A percentile compares a stretch with the other conserved stretches of the same genome.
These are phyloP conservation scores for Corvus moneduloides DNA, from an alignment of 2,113 vertebrate species.

Conservation along the genomic window DNA sequence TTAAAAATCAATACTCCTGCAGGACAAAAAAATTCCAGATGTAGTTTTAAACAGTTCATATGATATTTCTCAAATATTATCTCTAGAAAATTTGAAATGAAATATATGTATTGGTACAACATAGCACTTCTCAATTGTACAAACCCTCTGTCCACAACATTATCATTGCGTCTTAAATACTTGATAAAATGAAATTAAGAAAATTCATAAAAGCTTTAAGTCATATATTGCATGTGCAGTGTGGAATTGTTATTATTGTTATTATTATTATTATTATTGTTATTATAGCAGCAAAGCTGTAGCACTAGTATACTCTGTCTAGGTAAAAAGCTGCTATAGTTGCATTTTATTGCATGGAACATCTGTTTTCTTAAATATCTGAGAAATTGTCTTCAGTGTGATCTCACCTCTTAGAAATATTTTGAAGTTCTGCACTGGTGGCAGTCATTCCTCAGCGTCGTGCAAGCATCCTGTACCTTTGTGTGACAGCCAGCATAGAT, in stretches of 20 bases:
- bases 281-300: background rate
- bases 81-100: background rate
- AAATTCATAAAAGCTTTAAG: background rate
- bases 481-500: background rate
- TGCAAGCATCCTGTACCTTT: background rate
- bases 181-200: background rate
- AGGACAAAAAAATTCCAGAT: background rate
- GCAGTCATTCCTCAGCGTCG: background rate
- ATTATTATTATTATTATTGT: no score
- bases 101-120: background rate
- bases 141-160: background rate
- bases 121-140: background rate
- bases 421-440: background rate
- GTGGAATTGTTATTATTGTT: background rate
- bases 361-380: background rate
- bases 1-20: background rate
- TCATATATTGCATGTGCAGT: background rate
- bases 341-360: background rate
- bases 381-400: background rate
- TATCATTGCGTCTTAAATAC: background rate
- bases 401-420: background rate
- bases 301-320: background rate
- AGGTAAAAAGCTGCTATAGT: background rate
- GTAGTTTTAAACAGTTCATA: background rate
- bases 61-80: background rate